Evolutionary conservation across 2,888 invertebrate species (phyloP).

Genomic region (Cerastis leucographa): DNA sequence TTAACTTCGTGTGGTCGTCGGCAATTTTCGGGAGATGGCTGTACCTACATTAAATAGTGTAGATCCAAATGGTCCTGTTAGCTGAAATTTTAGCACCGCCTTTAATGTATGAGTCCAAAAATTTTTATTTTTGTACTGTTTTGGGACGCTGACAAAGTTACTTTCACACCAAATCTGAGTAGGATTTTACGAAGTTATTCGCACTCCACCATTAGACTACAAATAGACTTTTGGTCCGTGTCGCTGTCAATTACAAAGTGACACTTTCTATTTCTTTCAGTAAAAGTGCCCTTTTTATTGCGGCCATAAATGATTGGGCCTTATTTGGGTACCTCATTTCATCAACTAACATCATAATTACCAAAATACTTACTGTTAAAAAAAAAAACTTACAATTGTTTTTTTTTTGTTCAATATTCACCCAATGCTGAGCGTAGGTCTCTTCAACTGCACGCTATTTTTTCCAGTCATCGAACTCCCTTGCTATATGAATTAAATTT

Average conservation of each 20-base stretch:
- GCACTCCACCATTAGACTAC: background rate
- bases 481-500: background rate
- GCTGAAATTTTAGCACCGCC: slow-evolving; percentile 52
- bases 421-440: background rate
- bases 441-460: background rate
- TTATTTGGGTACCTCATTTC: background rate
- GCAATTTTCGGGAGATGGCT: slow-evolving; percentile 57
- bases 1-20: slow-evolving; percentile 58
- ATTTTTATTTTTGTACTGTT: slow-evolving; percentile 38
- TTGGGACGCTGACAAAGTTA: slow-evolving; percentile 3
- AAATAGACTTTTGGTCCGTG: background rate
- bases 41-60: slow-evolving; percentile 62
- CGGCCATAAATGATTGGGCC: background rate
- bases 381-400: too few relatives aligned
- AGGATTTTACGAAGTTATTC: background rate
- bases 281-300: background rate
- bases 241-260: background rate
- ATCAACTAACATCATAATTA: background rate
- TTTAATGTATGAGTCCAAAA: slow-evolving; percentile 32
- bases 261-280: background rate
- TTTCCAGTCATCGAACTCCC: background rate
- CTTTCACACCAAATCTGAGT: slow-evolving; percentile 20
- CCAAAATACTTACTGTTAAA: too few relatives aligned
- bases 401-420: too few relatives aligned
- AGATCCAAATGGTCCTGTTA: slow-evolving; percentile 53